A percentile compares a stretch with the other conserved stretches of the same genome.
phyloP scores from a whole-genome alignment of 1,140 invertebrate genomes.

The Gryon sp. region DNA sequence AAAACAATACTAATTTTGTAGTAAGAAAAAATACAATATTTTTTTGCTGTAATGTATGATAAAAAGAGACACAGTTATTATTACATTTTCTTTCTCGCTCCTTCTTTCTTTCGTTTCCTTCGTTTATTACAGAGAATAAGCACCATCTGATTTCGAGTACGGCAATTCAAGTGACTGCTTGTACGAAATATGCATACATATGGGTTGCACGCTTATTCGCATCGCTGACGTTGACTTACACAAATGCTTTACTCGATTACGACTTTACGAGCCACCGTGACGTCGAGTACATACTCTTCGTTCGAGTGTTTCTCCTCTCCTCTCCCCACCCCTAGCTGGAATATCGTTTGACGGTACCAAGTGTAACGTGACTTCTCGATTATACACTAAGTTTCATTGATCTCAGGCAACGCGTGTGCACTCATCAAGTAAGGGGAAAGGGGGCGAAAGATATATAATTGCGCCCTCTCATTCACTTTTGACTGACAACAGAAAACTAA shows the following conservation, averaged over 20 bases:
- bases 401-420: constrained; percentile 23
- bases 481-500: too few relatives aligned
- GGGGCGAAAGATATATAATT: too few relatives aligned
- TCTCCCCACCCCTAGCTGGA: constrained; percentile 31
- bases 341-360: constrained; percentile 42
- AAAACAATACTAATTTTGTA: too few relatives aligned
- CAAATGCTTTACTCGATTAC: constrained; percentile 54
- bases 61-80: too few relatives aligned
- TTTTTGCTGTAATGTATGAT: too few relatives aligned
- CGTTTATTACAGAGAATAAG: constrained; percentile 38
- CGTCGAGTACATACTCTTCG: constrained; percentile 44
- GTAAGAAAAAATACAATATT: too few relatives aligned
- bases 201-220: constrained; percentile 55
- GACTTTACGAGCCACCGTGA: constrained; percentile 50
- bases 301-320: too few relatives aligned
- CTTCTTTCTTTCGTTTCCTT: constrained; percentile 30
- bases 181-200: constrained; percentile 58
- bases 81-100: constrained; percentile 5
- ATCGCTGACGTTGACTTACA: constrained; percentile 57
- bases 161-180: constrained; percentile 48
- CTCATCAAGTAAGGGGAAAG: too few relatives aligned
- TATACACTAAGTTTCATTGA: constrained; percentile 40
- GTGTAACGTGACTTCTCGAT: constrained; percentile 51
- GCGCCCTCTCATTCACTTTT: constrained; percentile 16
- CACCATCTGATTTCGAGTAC: constrained; percentile 43